A percentile compares a stretch with the other conserved stretches of the same genome.
phyloP scores from a whole-genome alignment of 2,797 vertebrate species.

The Trematomus bernacchii region DNA sequence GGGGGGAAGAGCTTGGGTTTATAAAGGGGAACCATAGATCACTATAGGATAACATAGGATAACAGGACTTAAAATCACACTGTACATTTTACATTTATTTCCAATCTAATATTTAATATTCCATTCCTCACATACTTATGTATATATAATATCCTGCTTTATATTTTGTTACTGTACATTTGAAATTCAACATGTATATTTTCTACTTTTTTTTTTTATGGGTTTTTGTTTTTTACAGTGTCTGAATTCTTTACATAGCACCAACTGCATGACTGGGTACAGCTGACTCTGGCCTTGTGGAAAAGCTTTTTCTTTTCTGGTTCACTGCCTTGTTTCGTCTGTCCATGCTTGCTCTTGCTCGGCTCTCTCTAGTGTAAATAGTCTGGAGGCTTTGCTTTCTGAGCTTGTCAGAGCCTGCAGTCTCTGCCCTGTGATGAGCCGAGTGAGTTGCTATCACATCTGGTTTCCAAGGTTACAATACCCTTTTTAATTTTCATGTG shows the following conservation, averaged over 20 bases:
- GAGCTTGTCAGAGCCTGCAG: slow-evolving; percentile 24
- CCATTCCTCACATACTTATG: no score
- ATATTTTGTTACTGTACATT: no score
- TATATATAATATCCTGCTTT: no score
- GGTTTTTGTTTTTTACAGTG: neutral
- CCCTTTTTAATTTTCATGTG: neutral
- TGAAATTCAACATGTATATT: no score
- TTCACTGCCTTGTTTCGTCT: slow-evolving; percentile 46
- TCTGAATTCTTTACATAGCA: neutral
- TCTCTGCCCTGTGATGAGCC: slow-evolving; percentile 15
- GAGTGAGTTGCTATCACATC: slow-evolving; percentile 24
- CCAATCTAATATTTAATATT: no score
- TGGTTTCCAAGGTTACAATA: slow-evolving; percentile 11
- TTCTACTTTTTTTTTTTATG: no score
- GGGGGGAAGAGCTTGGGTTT: no score
- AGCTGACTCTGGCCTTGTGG: slow-evolving; percentile 41
- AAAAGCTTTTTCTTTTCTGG: slow-evolving; percentile 41
- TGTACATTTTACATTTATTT: no score
- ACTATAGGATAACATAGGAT: no score
- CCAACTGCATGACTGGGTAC: neutral
- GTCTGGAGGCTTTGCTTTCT: slow-evolving; percentile 35
- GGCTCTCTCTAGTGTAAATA: slow-evolving; percentile 16
- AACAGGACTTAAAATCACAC: no score
- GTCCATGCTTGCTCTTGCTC: slow-evolving; percentile 27
- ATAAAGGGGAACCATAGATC: no score